Evolutionary conservation across 2,113 vertebrate genomes (phyloP), one percentile per base, ranked within the genome.

Genomic region (Micromys minutus): DNA sequence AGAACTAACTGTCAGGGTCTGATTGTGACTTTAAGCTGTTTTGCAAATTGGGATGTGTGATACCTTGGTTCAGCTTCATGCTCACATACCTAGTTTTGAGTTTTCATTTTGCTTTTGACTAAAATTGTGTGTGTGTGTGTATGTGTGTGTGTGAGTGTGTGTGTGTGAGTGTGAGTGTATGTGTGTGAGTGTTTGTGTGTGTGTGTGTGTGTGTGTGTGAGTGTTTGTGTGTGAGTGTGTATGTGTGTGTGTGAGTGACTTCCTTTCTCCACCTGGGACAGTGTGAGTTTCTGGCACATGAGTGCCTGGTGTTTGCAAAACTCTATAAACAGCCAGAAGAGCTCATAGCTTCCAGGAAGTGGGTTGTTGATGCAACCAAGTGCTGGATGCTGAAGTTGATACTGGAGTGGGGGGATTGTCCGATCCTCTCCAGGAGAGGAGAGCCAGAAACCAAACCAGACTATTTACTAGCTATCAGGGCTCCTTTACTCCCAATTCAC

Each of bases 401-500:
- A 4, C 67, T 31, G 16, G 50, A 8, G 12, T 84, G 83, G 59
- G 87, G 59, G 86, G n/a, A 16, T 72, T 85, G 90, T 74, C 80
- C 85, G 80, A 34, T n/a, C 79, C 79, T 81, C 71, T 4, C 4
- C 34, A 16, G 65, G 24, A 89, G 92, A 96, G 26, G 34, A 61
- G 91, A 81, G 71, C 96, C 95, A 88, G 84, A 98, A 92, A 52
- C 52, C 90, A 85, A 87, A 65, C 65, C 90, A 59, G 97, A 97
- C 88, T 93, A 97, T 96, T 98, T 96, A 97, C 71, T 97, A 96
- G 97, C 96, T 94, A 45, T 95, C 95, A 45, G 63, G 96, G 97
- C 96, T 98, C 90, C 94, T 77, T 67, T 69, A 42, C 94, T 91
- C 91, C 61, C 95, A 69, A 90, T 94, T 94, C 91, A 90, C 52